Base-by-base conservation (phyloP, 1,140 invertebrate species). In the Pristionchus pacificus region DNA sequence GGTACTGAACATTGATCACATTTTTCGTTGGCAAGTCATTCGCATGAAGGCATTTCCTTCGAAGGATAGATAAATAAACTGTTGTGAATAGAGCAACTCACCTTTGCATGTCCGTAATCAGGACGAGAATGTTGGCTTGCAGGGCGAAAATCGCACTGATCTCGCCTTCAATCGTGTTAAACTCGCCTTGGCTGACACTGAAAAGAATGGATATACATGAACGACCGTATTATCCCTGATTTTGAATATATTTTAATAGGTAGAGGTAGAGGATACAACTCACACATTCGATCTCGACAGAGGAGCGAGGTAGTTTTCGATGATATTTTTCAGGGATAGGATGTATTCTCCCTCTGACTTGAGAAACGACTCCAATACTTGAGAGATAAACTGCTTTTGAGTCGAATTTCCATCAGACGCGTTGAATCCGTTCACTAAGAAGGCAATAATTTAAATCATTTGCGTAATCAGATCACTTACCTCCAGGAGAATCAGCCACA, bases 381-480 rank as follows among this genome's bases (percentile, higher is more conserved):
- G 6, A 6, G 6, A 49, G 19, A 49, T 19, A 6, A 6, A 49
- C 38, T 10, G 19, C 19, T 49, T 49, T 49, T 49, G 38, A 49
- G 38, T 19, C 19, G 6, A 19, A 19, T 19, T 19, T 6, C 19
- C 6, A 6, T 49, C 6, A 49, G 19, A 49, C 6, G 19, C 38
- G 67, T 69, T 29, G 57, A 25, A 24, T 61, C 67, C 14, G 59
- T 28, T 68, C 30, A 25, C 15, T 69, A n/a, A 13, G 13, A 62
- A n/a, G 64, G 14, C 13, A 27, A 15, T 65, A 19, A 14, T 14
- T 69, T 49, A 65, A 68, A 60, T 0, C 30, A n/a, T 6, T 14
- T n/a, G 15, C 66, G 57, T 61, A 67, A 30, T 27, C 68, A 2
- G 60, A 57, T 60, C 72, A 68, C 57, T 72, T 33, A 33, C 59